phyloP scores from a whole-genome alignment of 2,888 invertebrate species.

The Drosophila prolongata region DNA sequence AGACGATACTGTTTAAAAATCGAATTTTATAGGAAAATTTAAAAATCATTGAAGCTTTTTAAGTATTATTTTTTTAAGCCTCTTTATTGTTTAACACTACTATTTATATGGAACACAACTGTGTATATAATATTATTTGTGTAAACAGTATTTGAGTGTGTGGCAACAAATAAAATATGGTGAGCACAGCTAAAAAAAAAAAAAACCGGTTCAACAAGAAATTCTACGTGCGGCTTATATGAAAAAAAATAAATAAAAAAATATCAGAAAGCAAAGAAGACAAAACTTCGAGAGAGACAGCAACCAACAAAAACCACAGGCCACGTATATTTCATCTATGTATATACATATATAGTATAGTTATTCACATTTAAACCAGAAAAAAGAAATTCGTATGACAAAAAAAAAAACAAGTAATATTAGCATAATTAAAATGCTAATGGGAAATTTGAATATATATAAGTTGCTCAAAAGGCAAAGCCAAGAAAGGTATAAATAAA shows the following conservation, averaged over 20 bases:
- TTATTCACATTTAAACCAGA: conserved; percentile 27
- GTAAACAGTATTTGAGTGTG: background rate
- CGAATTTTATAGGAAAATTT: too few species aligned
- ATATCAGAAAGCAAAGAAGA: conserved; percentile 18
- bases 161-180: conserved; percentile 23
- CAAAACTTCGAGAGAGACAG: conserved; percentile 1
- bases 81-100: too few species aligned
- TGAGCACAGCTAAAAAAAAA: conserved; percentile 39
- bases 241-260: background rate
- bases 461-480: conserved; percentile 14
- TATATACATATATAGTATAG: conserved; percentile 27
- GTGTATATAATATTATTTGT: conserved; percentile 1
- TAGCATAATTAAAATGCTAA: conserved; percentile 78
- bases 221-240: conserved; percentile 58
- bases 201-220: conserved; percentile 67
- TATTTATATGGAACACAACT: too few species aligned
- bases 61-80: too few species aligned
- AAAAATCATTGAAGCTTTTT: too few species aligned
- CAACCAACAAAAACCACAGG: conserved; percentile 30
- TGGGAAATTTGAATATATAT: conserved; percentile 21
- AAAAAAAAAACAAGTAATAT: conserved; percentile 57
- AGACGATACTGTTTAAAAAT: too few species aligned
- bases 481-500: conserved; percentile 28
- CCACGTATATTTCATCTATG: conserved; percentile 46
- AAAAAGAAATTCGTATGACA: conserved; percentile 28